Percentiles rank a stretch among this genome's conserved stretches.
These are phyloP conservation scores for Mesochorus sp. DNA, from an alignment of 2,888 invertebrate species.

Conservation along the genomic window DNA sequence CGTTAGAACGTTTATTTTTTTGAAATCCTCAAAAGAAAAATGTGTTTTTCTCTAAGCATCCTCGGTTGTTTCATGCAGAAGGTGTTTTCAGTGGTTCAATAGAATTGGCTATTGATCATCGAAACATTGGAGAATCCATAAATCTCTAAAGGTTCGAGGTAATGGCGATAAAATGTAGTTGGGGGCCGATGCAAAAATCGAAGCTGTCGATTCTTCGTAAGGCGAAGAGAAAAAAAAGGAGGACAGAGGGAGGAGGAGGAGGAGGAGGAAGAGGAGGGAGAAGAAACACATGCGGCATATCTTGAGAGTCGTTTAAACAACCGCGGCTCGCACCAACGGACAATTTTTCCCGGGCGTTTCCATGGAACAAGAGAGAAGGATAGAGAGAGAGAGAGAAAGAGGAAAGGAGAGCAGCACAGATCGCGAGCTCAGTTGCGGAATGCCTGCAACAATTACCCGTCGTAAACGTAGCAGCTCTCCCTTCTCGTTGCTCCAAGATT, in stretches of 20 bases:
- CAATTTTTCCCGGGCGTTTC: constrained; percentile 74
- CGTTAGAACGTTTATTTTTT: too few species aligned
- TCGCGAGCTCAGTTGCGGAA: constrained; percentile 62
- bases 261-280: neutral
- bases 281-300: neutral
- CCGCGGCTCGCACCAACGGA: constrained; percentile 50
- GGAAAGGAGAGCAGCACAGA: neutral
- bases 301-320: constrained; percentile 37
- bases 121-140: too few species aligned
- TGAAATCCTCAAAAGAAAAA: too few species aligned
- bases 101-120: too few species aligned
- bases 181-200: too few species aligned
- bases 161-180: too few species aligned
- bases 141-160: too few species aligned
- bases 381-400: constrained; percentile 16
- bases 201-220: too few species aligned
- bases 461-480: constrained; percentile 72
- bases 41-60: too few species aligned
- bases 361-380: constrained; percentile 66
- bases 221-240: constrained; percentile 27
- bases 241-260: neutral
- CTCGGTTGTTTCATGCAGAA: too few species aligned
- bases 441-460: constrained; percentile 77
- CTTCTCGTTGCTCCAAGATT: constrained; percentile 69
- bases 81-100: too few species aligned